Evolutionary conservation across 1,140 invertebrate genomes (phyloP), one percentile per base, ranked within the genome.

Genomic region (Nephila pilipes): DNA sequence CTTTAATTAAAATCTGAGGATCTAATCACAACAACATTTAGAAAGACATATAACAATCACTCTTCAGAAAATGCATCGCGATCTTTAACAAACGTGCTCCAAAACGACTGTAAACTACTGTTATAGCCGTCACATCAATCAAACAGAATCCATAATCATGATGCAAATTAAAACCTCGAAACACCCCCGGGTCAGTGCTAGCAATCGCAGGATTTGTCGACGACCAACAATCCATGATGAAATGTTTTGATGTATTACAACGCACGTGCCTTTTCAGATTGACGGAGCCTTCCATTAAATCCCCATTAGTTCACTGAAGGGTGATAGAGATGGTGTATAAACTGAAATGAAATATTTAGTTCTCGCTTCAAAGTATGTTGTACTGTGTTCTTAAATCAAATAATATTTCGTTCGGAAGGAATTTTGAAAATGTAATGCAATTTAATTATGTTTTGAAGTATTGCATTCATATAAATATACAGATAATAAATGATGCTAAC

Each of bases 141-240:
- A 81, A n/a, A 12, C 38, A 29, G 22, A 81, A 54, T 81, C 80
- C 46, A 55, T 55, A 81, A 81, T 81, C 80, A 25, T 38, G 80
- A 81, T 81, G 80, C 57, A 87, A 87, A 87, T 87, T 87, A 60
- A 87, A 87, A 87, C 85, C 85, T 81, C 46, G 80, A 55, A 81
- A n/a, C 38, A 81, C 46, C 80, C 46, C n/a, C 38, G 46, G 46
- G 80, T 55, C 38, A 75, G 69, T 54, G 46, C 46, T 46, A n/a
- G n/a, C n/a, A n/a, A n/a, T n/a, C 4, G 0, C 16, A 4, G 36
- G 46, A 54, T 81, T 46, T 55, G 46, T 81, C 38, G 80, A 1
- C 10, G 16, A 46, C 38, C 80, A 81, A 81, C 46, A 81, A 81
- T 22, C 55, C 85, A 25, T 60, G 85, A 81, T 55, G 80, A 87